Conservation (phyloP, 2,113 vertebrate species). For the Rostratula benghalensis region DNA sequence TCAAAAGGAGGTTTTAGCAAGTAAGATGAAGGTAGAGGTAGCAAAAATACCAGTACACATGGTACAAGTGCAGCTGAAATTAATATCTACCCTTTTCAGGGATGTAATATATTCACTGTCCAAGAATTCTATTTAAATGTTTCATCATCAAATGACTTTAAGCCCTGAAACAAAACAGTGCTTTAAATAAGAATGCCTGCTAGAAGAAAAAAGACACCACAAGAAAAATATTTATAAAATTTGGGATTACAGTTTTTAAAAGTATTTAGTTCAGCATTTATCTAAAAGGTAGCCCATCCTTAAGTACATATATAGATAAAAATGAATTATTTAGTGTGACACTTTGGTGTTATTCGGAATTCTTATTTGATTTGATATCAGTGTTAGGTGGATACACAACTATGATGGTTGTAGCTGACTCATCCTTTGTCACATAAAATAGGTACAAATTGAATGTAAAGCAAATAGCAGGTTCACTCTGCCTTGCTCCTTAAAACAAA, state of each 20-base stretch:
- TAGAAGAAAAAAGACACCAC: constrained; percentile 1
- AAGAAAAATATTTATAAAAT: background rate
- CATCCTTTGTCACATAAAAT: background rate
- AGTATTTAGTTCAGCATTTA: constrained; percentile 6
- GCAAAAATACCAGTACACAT: background rate
- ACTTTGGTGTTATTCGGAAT: background rate
- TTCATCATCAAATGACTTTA: constrained; percentile 11
- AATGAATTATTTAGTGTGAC: background rate
- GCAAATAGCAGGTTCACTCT: background rate
- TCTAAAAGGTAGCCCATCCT: background rate
- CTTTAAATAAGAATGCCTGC: constrained; percentile 20
- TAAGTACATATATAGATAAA: background rate
- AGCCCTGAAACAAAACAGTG: background rate
- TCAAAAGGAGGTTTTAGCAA: background rate
- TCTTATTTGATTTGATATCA: background rate
- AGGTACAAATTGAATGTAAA: background rate
- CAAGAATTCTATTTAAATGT: background rate
- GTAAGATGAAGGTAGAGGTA: background rate
- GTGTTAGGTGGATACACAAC: background rate
- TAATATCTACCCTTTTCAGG: background rate
- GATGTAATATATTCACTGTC: background rate
- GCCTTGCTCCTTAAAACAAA: background rate
- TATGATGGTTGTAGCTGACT: background rate
- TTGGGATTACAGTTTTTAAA: background rate
- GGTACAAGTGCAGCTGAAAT: background rate